These are phyloP conservation scores for Stenchaetothrips biformis DNA, from an alignment of 2,888 invertebrate species.

Conservation along the genomic window DNA sequence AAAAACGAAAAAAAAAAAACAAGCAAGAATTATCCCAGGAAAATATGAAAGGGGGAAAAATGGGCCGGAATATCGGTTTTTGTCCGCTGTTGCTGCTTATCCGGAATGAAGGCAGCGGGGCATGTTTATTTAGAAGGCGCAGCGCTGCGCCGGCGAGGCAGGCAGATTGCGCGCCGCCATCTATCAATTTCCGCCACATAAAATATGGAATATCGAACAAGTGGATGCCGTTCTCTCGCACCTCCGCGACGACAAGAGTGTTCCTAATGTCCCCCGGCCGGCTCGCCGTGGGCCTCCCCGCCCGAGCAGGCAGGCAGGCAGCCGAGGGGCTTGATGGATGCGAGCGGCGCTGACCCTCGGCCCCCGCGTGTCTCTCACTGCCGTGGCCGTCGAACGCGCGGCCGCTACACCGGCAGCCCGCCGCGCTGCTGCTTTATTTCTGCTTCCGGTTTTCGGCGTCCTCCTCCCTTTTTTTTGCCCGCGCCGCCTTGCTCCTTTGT, in stretches of 20 bases:
- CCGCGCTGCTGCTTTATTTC: neutral
- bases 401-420: neutral
- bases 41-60: too few relatives aligned
- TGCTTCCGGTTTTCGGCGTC: neutral
- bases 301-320: neutral
- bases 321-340: neutral
- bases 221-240: too few relatives aligned
- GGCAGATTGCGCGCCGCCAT: neutral
- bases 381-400: neutral
- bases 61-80: too few relatives aligned
- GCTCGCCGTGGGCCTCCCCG: too few relatives aligned
- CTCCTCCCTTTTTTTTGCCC: neutral
- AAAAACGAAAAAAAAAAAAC: too few relatives aligned
- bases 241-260: too few relatives aligned
- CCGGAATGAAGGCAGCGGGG: too few relatives aligned
- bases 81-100: too few relatives aligned
- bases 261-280: too few relatives aligned
- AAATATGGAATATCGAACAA: conserved; percentile 20
- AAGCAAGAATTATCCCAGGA: too few relatives aligned
- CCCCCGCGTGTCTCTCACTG: neutral
- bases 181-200: neutral
- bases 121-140: neutral
- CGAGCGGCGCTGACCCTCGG: neutral
- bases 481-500: neutral
- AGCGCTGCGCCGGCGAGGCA: neutral